A percentile compares a stretch with the other conserved stretches of the same genome.
Conservation (phyloP, 2,888 invertebrate species). For the Lypha dubia region DNA sequence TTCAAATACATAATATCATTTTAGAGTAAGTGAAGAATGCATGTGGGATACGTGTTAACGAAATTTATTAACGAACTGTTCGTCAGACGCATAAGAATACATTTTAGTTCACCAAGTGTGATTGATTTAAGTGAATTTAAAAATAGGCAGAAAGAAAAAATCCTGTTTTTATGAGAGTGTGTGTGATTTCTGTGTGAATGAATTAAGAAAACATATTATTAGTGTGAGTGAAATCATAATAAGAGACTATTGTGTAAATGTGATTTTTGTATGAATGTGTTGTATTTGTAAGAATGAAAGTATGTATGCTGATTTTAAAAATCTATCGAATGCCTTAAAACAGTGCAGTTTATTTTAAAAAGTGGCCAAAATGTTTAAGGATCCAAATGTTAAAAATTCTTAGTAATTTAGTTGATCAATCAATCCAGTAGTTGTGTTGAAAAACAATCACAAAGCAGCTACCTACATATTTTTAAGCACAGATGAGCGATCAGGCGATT, state of each 20-base stretch:
- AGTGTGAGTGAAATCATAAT: conserved; percentile 26
- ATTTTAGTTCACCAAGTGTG: conserved; percentile 60
- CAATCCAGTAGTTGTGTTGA: too few species aligned
- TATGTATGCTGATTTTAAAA: conserved; percentile 11
- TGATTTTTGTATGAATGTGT: conserved; percentile 4
- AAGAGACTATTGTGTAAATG: conserved; percentile 2
- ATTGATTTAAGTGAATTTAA: conserved; percentile 32
- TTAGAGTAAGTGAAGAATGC: conserved; percentile 17
- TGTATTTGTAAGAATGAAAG: conserved; percentile 7
- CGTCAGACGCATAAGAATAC: not conserved
- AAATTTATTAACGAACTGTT: conserved; percentile 33
- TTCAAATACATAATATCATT: conserved; percentile 23
- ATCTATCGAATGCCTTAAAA: conserved; percentile 16
- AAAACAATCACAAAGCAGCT: too few species aligned
- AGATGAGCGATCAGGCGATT: not conserved
- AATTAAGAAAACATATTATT: conserved; percentile 55
- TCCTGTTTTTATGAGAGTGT: conserved; percentile 28
- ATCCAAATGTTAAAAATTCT: too few species aligned
- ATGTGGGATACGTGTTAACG: not conserved
- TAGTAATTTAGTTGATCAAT: too few species aligned
- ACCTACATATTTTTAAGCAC: not conserved
- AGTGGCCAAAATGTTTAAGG: not conserved
- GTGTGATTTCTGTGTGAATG: conserved; percentile 48
- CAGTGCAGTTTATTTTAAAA: conserved; percentile 40
- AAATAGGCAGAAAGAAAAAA: conserved; percentile 17